These are phyloP conservation scores for Pogoniulus pusillus DNA, from an alignment of 2,797 vertebrate genomes.

Conservation along the genomic window DNA sequence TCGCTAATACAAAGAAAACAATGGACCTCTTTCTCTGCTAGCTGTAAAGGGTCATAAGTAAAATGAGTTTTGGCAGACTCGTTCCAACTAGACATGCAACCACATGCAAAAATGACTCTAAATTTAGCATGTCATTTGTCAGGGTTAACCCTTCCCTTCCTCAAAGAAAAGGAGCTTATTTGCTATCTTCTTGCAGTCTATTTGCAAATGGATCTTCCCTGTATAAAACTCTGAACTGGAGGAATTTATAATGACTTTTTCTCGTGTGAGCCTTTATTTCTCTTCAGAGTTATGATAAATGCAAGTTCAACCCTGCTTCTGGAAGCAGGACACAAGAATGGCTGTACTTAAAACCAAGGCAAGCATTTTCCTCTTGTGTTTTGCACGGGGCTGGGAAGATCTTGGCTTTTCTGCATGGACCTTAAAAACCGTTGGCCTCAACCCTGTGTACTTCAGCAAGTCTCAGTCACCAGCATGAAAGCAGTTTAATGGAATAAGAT, in stretches of 20 bases:
- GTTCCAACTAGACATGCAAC: slow-evolving; percentile 68
- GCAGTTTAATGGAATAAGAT: slow-evolving; percentile 28
- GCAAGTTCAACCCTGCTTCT: neutral
- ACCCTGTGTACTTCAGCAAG: neutral
- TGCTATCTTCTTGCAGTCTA: slow-evolving; percentile 18
- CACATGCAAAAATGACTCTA: slow-evolving; percentile 67
- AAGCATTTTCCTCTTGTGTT: neutral
- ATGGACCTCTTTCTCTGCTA: slow-evolving; percentile 74
- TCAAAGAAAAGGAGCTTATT: neutral
- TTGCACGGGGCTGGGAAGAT: neutral
- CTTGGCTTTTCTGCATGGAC: neutral
- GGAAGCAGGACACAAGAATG: neutral
- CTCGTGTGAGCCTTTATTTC: neutral
- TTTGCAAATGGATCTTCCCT: slow-evolving; percentile 12
- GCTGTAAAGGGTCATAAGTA: slow-evolving; percentile 75
- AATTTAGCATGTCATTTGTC: slow-evolving; percentile 71
- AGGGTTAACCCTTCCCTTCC: slow-evolving; percentile 69
- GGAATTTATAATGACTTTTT: neutral
- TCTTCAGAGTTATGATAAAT: neutral
- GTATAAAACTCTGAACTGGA: neutral
- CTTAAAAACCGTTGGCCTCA: neutral
- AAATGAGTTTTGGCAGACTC: slow-evolving; percentile 69
- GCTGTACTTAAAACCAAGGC: neutral
- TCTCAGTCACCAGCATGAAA: neutral
- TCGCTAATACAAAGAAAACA: slow-evolving; percentile 70